These are phyloP conservation scores for Tragelaphus imberbis DNA, from an alignment of 2,113 vertebrate genomes.

Conservation along the genomic window DNA sequence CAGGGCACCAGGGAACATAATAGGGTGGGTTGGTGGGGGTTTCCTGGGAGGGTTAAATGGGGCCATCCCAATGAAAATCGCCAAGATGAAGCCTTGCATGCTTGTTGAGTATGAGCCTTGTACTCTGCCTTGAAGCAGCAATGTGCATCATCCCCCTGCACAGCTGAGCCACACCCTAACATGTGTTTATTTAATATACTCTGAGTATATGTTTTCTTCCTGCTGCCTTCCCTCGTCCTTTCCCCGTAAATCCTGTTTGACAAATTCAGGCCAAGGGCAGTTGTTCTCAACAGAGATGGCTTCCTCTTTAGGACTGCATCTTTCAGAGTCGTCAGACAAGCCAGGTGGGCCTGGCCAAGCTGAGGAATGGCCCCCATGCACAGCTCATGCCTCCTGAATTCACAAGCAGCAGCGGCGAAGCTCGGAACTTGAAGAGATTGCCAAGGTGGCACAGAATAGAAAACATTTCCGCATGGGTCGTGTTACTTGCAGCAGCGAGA, in stretches of 20 bases:
- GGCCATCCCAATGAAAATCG: neutral
- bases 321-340: neutral
- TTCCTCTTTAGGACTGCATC: neutral
- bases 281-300: constrained; percentile 20
- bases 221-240: neutral
- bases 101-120: neutral
- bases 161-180: neutral
- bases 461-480: neutral
- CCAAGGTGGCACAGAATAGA: neutral
- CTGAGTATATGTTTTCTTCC: neutral
- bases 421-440: neutral
- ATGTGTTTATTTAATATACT: neutral
- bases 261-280: constrained; percentile 20
- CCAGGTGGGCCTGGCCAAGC: constrained; percentile 12
- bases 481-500: neutral
- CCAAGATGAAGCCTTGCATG: neutral
- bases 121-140: neutral
- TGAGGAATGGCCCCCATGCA: neutral
- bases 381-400: neutral
- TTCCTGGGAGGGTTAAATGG: neutral
- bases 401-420: fast-evolving
- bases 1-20: too few species aligned
- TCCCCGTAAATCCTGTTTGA: constrained; percentile 43
- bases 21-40: neutral
- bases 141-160: neutral